These are phyloP conservation scores for Tubiluchus corallicola DNA, from an alignment of 2,888 invertebrate genomes.

Conservation along the genomic window DNA sequence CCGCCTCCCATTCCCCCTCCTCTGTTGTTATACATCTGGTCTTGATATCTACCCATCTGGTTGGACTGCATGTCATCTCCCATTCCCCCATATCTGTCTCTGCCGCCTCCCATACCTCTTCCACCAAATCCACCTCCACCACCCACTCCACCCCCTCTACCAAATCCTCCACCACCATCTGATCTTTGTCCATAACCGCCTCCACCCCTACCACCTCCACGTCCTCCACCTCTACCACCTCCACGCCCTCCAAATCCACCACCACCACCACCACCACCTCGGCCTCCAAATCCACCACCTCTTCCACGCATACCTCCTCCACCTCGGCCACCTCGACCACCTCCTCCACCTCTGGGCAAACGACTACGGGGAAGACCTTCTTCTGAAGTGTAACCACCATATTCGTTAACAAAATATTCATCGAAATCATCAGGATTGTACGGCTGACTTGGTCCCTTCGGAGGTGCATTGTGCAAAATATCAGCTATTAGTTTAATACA, in stretches of 20 bases:
- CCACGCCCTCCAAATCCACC: conserved; percentile 16
- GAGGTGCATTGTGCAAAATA: conserved; percentile 54
- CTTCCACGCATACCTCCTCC: conserved; percentile 20
- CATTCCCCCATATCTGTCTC: no score
- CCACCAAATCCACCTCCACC: no score
- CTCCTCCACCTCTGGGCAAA: no score
- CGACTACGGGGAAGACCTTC: no score
- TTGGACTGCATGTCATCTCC: no score
- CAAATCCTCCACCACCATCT: conserved; percentile 24
- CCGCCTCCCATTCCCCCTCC: not conserved
- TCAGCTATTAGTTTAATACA: conserved; percentile 72
- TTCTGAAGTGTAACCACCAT: conserved; percentile 96
- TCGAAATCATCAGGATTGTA: conserved; percentile 95
- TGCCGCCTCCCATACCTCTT: no score
- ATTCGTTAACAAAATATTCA: conserved; percentile 77
- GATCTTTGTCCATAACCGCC: conserved; percentile 27
- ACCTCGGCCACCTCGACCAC: conserved; percentile 15
- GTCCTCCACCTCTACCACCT: conserved; percentile 19
- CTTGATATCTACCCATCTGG: no score
- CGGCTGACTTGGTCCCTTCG: conserved; percentile 34
- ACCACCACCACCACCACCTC: conserved; percentile 20
- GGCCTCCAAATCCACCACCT: conserved; percentile 16
- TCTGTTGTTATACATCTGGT: no score
- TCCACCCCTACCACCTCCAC: conserved; percentile 25
- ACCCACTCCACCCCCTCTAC: no score